These are phyloP conservation scores for Pseudorectes ferrugineus DNA, from an alignment of 2,113 vertebrate genomes.

Conservation along the genomic window DNA sequence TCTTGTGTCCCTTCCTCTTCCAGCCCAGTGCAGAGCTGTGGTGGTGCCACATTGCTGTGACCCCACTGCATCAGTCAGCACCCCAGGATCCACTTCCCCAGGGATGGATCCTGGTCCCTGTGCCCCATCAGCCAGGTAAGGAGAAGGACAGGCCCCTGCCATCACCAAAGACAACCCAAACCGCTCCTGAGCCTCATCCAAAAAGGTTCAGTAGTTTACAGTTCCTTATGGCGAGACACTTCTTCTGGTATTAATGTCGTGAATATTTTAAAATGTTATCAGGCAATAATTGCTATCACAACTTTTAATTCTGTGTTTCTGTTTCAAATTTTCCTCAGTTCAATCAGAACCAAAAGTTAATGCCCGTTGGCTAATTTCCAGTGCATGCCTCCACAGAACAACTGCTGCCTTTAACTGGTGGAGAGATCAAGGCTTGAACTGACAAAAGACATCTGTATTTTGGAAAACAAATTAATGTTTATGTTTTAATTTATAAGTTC, in stretches of 20 bases:
- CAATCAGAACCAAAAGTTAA: conserved; percentile 57
- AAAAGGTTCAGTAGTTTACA: neutral
- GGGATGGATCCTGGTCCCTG: neutral
- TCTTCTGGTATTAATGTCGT: neutral
- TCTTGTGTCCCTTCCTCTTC: neutral
- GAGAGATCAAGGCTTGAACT: conserved; percentile 56
- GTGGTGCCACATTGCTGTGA: neutral
- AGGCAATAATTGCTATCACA: neutral
- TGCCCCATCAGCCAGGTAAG: neutral
- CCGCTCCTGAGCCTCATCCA: neutral
- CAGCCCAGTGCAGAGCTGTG: neutral
- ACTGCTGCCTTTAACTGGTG: conserved; percentile 56
- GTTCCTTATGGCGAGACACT: neutral
- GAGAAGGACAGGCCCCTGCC: neutral
- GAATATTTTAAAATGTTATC: neutral
- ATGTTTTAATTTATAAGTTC: conserved; percentile 69
- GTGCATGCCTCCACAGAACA: conserved; percentile 39
- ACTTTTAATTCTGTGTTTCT: conserved; percentile 19
- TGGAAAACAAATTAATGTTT: conserved; percentile 66
- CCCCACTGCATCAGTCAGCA: neutral
- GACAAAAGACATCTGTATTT: conserved; percentile 63
- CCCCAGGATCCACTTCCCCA: neutral
- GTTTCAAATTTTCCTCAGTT: conserved; percentile 40
- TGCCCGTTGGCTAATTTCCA: conserved; percentile 51
- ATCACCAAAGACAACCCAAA: neutral